These are phyloP conservation scores for Harpagifer antarcticus DNA, from an alignment of 2,797 vertebrate genomes.

Conservation along the genomic window DNA sequence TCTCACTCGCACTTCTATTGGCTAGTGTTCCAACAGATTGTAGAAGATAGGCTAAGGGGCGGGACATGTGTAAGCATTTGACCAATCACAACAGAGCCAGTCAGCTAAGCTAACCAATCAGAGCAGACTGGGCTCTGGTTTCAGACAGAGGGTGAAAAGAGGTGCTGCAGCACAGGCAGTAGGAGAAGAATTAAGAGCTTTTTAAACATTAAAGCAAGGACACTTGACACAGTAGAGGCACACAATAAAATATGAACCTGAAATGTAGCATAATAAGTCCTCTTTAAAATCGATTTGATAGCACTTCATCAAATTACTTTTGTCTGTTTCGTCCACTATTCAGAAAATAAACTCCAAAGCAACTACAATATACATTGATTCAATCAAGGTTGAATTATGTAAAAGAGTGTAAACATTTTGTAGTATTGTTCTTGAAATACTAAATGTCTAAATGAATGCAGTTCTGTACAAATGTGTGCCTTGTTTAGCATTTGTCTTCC, in stretches of 20 bases:
- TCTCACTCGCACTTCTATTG: neutral
- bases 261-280: neutral
- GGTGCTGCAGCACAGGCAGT: no score
- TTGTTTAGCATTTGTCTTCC: constrained; percentile 15
- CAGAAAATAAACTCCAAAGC: neutral
- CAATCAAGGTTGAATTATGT: neutral
- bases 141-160: no score
- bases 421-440: no score
- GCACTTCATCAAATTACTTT: neutral
- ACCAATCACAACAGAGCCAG: no score
- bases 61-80: no score
- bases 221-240: neutral
- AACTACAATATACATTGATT: neutral
- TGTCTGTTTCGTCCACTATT: neutral
- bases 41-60: no score
- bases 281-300: neutral
- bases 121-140: no score
- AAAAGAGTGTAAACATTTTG: neutral
- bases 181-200: no score
- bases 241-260: neutral
- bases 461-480: constrained; percentile 8
- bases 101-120: no score
- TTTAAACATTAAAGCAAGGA: neutral
- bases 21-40: neutral
- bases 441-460: neutral